Conservation (phyloP, 2,888 invertebrate species). For the Monochamus alternatus region DNA sequence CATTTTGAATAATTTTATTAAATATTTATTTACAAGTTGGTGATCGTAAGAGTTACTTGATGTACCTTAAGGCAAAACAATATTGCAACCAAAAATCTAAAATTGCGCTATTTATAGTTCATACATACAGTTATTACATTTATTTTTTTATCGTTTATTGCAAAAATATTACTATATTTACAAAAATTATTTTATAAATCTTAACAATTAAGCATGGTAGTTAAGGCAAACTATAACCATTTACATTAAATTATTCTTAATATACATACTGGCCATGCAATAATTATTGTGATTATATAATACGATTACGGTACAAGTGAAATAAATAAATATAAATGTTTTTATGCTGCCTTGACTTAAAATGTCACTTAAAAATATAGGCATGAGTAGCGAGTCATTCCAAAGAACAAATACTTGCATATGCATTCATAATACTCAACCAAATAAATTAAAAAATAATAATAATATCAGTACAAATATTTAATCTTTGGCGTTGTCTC, state of each 20-base stretch:
- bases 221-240: conserved; percentile 6
- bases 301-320: not conserved
- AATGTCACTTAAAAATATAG: conserved; percentile 1
- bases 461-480: not conserved
- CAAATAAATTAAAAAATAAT: not conserved
- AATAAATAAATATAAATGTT: conserved; percentile 7
- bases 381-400: not conserved
- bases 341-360: not conserved
- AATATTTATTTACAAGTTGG: conserved; percentile 32
- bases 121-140: conserved; percentile 13
- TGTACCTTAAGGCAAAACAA: conserved; percentile 36
- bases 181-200: conserved; percentile 17
- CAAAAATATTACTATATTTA: conserved; percentile 31
- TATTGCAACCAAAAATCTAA: conserved; percentile 12
- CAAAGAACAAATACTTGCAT: not conserved
- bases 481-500: not conserved
- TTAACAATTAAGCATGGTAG: not conserved
- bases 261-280: conserved; percentile 25
- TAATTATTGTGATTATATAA: not conserved
- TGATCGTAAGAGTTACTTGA: conserved; percentile 23
- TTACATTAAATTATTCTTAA: conserved; percentile 7
- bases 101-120: conserved; percentile 1
- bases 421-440: not conserved
- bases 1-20: conserved; percentile 28
- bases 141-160: conserved; percentile 6